phyloP scores from a whole-genome alignment of 2,113 vertebrate genomes.

The Scomber japonicus region DNA sequence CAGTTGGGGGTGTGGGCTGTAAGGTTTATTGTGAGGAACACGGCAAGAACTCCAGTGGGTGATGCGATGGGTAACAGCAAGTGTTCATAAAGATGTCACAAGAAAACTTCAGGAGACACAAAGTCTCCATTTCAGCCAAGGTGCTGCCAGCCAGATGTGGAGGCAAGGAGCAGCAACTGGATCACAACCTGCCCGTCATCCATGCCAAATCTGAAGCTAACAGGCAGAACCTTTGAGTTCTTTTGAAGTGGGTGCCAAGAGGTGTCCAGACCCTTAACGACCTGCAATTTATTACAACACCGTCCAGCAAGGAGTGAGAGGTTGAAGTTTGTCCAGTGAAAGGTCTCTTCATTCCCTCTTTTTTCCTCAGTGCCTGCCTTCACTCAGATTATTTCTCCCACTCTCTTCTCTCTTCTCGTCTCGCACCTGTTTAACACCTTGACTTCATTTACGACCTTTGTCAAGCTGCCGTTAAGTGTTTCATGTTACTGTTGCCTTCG shows the following conservation, averaged over 20 bases:
- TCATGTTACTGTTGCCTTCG: conserved; percentile 73
- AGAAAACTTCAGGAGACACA: conserved; percentile 83
- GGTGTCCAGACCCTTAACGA: conserved; percentile 84
- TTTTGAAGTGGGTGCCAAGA: conserved; percentile 86
- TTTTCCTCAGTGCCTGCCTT: conserved; percentile 29
- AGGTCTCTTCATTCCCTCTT: conserved; percentile 58
- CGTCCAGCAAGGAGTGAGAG: conserved; percentile 75
- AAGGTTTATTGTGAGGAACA: conserved; percentile 54
- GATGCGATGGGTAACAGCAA: conserved; percentile 65
- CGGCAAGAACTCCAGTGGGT: conserved; percentile 28
- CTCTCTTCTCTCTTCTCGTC: conserved; percentile 49
- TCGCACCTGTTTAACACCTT: conserved; percentile 86
- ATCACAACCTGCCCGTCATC: conserved; percentile 69
- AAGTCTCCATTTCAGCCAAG: conserved; percentile 86
- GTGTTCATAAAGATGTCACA: conserved; percentile 88
- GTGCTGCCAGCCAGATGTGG: conserved; percentile 88
- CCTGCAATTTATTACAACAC: conserved; percentile 83
- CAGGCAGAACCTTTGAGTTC: conserved; percentile 76
- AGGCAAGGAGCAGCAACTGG: conserved; percentile 68
- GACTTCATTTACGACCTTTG: conserved; percentile 75
- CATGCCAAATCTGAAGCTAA: conserved; percentile 80
- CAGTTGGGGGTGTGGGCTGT: conserved; percentile 13
- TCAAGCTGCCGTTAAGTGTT: conserved; percentile 80
- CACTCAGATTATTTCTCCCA: conserved; percentile 40
- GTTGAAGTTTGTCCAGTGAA: conserved; percentile 77